Conservation (phyloP, 2,797 vertebrate species). For the Sebastes variabilis region DNA sequence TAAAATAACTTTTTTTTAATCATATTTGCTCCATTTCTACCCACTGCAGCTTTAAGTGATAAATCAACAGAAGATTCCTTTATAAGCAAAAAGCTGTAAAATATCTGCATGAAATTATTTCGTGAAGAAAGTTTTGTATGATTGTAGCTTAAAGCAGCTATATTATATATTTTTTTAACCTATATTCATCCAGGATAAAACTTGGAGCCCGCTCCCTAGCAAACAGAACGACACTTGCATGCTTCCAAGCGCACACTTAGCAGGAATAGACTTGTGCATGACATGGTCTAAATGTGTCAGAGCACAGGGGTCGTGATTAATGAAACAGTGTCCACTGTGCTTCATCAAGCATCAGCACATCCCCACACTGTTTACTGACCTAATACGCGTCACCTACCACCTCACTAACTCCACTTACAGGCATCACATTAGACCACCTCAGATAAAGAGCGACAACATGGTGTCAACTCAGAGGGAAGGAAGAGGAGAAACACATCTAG, state of each 20-base stretch:
- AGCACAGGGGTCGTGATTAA: constrained; percentile 55
- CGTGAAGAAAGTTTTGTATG: neutral
- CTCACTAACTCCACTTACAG: constrained; percentile 56
- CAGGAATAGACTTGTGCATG: constrained; percentile 38
- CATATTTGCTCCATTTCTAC: no score
- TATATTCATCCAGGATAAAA: neutral
- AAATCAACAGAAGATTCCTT: neutral
- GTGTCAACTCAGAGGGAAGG: constrained; percentile 12
- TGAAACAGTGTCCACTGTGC: constrained; percentile 48
- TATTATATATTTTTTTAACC: neutral
- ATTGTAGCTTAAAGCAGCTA: neutral
- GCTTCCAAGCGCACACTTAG: constrained; percentile 3
- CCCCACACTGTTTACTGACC: constrained; percentile 50
- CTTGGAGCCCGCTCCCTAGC: neutral
- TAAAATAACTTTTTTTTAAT: no score
- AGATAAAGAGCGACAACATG: constrained; percentile 36
- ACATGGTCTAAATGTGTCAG: constrained; percentile 53
- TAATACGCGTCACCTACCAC: constrained; percentile 49
- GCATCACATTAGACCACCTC: constrained; percentile 37
- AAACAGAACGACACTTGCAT: constrained; percentile 1
- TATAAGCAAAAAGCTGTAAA: neutral
- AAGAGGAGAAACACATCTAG: constrained; percentile 8
- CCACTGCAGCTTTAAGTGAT: no score
- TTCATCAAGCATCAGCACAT: constrained; percentile 47
- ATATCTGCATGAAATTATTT: neutral